These are phyloP conservation scores for Papilio elwesi DNA, from an alignment of 2,888 invertebrate species.

Conservation along the genomic window DNA sequence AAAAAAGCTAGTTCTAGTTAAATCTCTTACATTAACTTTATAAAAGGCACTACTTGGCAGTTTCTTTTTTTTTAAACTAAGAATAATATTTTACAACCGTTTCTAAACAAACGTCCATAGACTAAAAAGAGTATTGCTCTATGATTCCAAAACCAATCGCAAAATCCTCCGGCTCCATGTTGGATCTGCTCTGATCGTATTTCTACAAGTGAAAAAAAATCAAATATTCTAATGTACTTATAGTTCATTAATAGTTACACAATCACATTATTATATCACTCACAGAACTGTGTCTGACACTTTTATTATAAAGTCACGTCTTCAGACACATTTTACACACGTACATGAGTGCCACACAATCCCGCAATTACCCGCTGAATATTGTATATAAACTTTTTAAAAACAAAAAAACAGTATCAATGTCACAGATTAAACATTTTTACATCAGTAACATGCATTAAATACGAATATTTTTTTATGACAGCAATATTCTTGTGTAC, in stretches of 20 bases:
- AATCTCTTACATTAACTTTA: conserved; percentile 55
- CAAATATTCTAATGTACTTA: conserved; percentile 72
- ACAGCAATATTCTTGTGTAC: conserved; percentile 50
- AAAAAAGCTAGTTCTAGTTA: conserved; percentile 51
- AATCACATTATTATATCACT: conserved; percentile 83
- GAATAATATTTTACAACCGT: conserved; percentile 71
- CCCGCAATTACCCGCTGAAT: conserved; percentile 65
- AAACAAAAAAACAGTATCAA: conserved; percentile 13
- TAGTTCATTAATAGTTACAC: conserved; percentile 76
- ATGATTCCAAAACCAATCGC: conserved; percentile 57
- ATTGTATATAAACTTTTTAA: conserved; percentile 49
- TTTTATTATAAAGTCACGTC: conserved; percentile 56
- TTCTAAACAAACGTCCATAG: conserved; percentile 59
- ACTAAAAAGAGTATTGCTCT: conserved; percentile 68
- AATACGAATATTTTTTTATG: conserved; percentile 43
- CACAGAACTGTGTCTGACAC: conserved; percentile 74
- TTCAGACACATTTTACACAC: conserved; percentile 73
- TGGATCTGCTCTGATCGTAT: conserved; percentile 54
- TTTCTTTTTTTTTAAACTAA: conserved; percentile 69
- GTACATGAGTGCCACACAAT: conserved; percentile 57
- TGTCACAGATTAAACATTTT: conserved; percentile 3
- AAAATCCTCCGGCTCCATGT: conserved; percentile 49
- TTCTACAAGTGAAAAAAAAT: conserved; percentile 52
- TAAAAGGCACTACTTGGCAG: conserved; percentile 84
- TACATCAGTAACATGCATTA: background rate